A percentile compares a stretch with the other conserved stretches of the same genome.
phyloP scores from a whole-genome alignment of 2,797 vertebrate species.

The Eurystomus glaucurus region DNA sequence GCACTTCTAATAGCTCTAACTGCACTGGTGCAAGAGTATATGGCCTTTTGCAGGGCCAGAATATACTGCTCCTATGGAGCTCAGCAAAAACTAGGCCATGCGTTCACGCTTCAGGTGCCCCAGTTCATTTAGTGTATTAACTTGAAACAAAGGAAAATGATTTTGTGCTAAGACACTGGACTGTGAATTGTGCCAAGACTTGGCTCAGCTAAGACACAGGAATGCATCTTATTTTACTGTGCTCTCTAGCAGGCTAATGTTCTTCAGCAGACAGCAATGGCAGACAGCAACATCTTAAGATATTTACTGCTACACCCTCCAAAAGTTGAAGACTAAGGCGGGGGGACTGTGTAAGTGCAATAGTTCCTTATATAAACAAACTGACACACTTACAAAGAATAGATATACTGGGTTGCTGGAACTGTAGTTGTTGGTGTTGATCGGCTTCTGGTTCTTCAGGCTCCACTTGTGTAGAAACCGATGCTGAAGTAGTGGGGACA shows the following conservation, averaged over 20 bases:
- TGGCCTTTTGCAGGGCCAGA: not conserved
- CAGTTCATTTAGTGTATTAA: not conserved
- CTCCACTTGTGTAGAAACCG: slow-evolving; percentile 88
- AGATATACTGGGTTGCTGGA: slow-evolving; percentile 85
- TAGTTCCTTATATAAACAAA: not conserved
- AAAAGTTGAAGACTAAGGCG: not conserved
- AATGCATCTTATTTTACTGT: not conserved
- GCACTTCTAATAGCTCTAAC: not conserved
- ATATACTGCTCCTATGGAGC: not conserved
- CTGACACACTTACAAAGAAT: slow-evolving; percentile 85
- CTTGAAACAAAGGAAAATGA: not conserved
- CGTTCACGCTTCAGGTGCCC: not conserved
- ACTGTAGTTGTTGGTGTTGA: slow-evolving; percentile 89
- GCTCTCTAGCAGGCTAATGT: not conserved
- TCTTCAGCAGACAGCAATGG: not conserved
- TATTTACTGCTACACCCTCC: not conserved
- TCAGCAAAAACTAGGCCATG: not conserved
- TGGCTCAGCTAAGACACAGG: not conserved
- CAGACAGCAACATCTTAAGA: not conserved
- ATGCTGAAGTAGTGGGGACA: slow-evolving; percentile 76
- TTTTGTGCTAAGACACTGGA: not conserved
- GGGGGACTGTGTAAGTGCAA: not conserved
- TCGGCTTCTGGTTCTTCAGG: slow-evolving; percentile 92
- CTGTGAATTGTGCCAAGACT: not conserved
- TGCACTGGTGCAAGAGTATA: not conserved